Conservation (phyloP, 1,140 invertebrate genomes). For the Euglossa dilemma region DNA sequence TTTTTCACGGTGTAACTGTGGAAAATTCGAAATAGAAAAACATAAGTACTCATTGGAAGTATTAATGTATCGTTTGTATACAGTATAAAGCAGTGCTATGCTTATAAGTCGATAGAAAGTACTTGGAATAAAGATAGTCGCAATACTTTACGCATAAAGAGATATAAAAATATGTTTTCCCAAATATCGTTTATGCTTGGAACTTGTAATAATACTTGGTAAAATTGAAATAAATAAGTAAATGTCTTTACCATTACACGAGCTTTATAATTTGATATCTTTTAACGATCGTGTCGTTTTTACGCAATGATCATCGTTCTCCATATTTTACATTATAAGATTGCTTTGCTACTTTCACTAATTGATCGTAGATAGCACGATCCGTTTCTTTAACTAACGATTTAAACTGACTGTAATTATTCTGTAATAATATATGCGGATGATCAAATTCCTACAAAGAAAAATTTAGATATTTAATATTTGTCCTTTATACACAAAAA, state of each 20-base stretch:
- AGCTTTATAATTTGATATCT: not conserved
- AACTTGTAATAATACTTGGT: conserved; percentile 27
- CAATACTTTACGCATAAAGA: no score
- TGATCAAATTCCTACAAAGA: conserved; percentile 85
- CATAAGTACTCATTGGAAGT: conserved; percentile 24
- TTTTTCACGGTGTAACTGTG: not conserved
- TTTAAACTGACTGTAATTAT: conserved; percentile 83
- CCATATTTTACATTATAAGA: conserved; percentile 68
- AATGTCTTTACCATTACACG: not conserved
- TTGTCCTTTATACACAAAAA: not conserved
- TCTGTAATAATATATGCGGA: conserved; percentile 83
- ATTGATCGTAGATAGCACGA: conserved; percentile 80
- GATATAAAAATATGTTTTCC: not conserved
- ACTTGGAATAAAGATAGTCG: not conserved
- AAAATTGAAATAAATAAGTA: not conserved
- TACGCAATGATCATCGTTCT: conserved; percentile 31
- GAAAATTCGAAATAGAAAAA: conserved; percentile 51
- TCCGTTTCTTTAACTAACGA: conserved; percentile 87
- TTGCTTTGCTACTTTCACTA: conserved; percentile 76
- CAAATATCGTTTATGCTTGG: not conserved
- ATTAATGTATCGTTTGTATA: no score
- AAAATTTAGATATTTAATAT: not conserved
- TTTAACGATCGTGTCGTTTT: not conserved
- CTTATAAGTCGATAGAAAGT: not conserved
- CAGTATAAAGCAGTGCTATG: not conserved